Percentiles rank a stretch among this genome's conserved stretches.
phyloP scores from a whole-genome alignment of 1,140 invertebrate genomes.

The Zaprionus africanus region DNA sequence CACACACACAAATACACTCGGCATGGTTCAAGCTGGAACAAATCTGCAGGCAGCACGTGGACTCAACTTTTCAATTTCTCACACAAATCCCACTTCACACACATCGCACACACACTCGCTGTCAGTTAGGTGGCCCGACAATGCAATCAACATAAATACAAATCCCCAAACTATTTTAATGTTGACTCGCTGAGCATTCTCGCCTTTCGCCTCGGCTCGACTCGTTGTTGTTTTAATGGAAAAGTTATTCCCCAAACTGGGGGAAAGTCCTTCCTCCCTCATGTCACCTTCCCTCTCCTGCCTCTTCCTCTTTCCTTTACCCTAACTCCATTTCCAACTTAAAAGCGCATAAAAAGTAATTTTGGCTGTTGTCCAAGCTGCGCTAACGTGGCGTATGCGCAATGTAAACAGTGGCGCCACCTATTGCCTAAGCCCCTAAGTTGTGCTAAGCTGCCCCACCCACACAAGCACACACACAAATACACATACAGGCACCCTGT shows the following conservation, averaged over 20 bases:
- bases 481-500: conserved; percentile 10
- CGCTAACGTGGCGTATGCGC: conserved; percentile 65
- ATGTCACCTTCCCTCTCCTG: too few species aligned
- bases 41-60: conserved; percentile 55
- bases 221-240: conserved; percentile 65
- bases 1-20: conserved; percentile 31
- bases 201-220: conserved; percentile 9
- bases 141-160: conserved; percentile 83
- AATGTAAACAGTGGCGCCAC: conserved; percentile 40
- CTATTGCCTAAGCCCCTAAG: conserved; percentile 38
- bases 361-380: conserved; percentile 65
- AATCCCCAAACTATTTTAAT: conserved; percentile 83
- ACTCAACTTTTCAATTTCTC: conserved; percentile 75
- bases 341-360: conserved; percentile 70
- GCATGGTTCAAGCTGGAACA: conserved; percentile 21
- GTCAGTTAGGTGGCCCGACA: conserved; percentile 64
- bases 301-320: neutral
- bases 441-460: conserved; percentile 16
- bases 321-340: conserved; percentile 41
- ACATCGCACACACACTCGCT: conserved; percentile 23
- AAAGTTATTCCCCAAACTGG: conserved; percentile 56
- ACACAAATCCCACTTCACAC: conserved; percentile 51
- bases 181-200: conserved; percentile 59
- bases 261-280: neutral
- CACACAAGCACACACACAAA: neutral